These are phyloP conservation scores for Drosophila chauvacae DNA, from an alignment of 1,140 invertebrate genomes.

Conservation along the genomic window DNA sequence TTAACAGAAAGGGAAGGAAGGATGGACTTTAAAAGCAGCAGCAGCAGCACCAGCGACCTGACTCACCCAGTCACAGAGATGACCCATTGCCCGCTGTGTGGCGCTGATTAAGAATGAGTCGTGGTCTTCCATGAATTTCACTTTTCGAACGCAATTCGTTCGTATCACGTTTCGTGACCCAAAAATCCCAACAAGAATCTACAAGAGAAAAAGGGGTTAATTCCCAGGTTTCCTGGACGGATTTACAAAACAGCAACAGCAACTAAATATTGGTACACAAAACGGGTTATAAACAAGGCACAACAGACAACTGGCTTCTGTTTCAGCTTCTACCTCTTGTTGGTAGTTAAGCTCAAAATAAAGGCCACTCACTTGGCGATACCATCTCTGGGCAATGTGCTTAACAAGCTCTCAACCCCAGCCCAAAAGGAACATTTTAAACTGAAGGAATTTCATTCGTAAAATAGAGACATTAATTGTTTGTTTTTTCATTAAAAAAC, in stretches of 20 bases:
- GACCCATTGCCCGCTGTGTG: slow-evolving; percentile 16
- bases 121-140: slow-evolving; percentile 43
- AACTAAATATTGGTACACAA: slow-evolving; percentile 14
- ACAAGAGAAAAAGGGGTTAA: not conserved
- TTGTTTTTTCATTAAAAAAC: not conserved
- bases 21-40: not conserved
- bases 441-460: not conserved
- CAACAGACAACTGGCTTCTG: slow-evolving; percentile 9
- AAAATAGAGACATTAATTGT: not conserved
- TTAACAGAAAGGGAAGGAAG: slow-evolving; percentile 3
- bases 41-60: not conserved
- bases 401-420: not conserved
- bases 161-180: slow-evolving; percentile 22
- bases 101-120: slow-evolving; percentile 35
- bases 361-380: slow-evolving; percentile 14
- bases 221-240: slow-evolving; percentile 14
- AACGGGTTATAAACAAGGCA: slow-evolving; percentile 26
- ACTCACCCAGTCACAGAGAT: slow-evolving; percentile 22
- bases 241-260: not conserved
- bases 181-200: slow-evolving; percentile 18
- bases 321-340: slow-evolving; percentile 9
- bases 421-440: not conserved
- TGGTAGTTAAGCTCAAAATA: slow-evolving; percentile 12
- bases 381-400: slow-evolving; percentile 7
- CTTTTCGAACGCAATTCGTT: slow-evolving; percentile 29